Percentiles rank a stretch among this genome's conserved stretches.
Conservation (phyloP, 2,113 vertebrate species). For the Amblyopsis rosae region DNA sequence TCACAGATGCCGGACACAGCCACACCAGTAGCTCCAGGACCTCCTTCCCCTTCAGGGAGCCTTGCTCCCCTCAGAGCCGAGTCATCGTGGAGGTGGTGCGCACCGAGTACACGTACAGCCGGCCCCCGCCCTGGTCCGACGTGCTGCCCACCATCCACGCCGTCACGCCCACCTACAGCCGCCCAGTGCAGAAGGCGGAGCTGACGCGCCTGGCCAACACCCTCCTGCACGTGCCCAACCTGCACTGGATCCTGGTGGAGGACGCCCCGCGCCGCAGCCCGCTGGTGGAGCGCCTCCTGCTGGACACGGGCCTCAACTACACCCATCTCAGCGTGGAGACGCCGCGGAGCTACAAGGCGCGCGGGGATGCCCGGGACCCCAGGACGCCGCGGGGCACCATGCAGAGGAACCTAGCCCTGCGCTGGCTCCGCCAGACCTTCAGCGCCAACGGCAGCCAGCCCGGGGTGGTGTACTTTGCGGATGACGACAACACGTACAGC, state of each 20-base stretch:
- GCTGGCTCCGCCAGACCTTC: conserved; percentile 86
- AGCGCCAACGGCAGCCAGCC: conserved; percentile 66
- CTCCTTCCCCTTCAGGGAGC: conserved; percentile 81
- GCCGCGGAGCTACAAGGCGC: conserved; percentile 79
- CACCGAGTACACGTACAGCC: conserved; percentile 77
- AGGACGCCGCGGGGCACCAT: conserved; percentile 84
- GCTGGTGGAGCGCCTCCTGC: conserved; percentile 83
- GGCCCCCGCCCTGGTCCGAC: conserved; percentile 81
- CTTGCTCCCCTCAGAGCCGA: conserved; percentile 79
- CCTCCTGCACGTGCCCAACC: conserved; percentile 87
- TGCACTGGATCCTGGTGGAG: conserved; percentile 95
- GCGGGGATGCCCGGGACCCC: conserved; percentile 59
- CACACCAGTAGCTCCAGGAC: conserved; percentile 70
- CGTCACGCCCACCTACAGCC: conserved; percentile 86
- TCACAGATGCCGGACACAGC: conserved; percentile 79
- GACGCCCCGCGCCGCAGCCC: conserved; percentile 81
- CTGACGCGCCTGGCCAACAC: conserved; percentile 91
- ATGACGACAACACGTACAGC: conserved; percentile 97
- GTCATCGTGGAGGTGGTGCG: conserved; percentile 87
- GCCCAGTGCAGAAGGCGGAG: conserved; percentile 93
- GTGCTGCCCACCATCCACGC: conserved; percentile 80
- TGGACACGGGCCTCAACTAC: conserved; percentile 85
- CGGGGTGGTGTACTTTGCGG: conserved; percentile 92
- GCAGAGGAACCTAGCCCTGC: conserved; percentile 90
- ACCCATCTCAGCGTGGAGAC: conserved; percentile 90